Evolutionary conservation across 92 coral and sea anemone species (phyloP).

Genomic region (Actinostola sp.): DNA sequence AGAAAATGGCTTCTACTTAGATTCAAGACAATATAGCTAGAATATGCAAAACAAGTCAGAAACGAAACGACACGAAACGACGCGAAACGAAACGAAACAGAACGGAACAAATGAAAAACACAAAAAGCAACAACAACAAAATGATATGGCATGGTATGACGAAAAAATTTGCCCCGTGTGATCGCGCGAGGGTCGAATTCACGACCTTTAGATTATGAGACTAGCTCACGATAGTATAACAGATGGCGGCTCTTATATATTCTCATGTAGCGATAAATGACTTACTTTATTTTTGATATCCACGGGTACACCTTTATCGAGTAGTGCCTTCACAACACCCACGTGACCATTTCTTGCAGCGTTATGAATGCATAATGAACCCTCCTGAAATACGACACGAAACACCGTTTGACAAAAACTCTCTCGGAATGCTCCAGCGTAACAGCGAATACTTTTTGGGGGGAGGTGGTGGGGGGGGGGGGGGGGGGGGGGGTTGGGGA

Average conservation of each 20-base stretch:
- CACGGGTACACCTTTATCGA: constrained; percentile 91
- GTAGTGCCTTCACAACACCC: constrained; percentile 73
- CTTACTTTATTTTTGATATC: constrained; percentile 80
- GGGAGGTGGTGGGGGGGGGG: too few species aligned
- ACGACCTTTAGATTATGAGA: too few species aligned
- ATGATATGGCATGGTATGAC: too few species aligned
- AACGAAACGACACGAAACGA: neutral
- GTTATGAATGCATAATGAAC: constrained; percentile 81
- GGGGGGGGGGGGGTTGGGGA: too few species aligned
- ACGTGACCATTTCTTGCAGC: constrained; percentile 92
- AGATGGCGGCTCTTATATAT: too few species aligned
- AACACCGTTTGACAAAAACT: too few species aligned
- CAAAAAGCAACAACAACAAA: too few species aligned
- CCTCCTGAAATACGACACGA: constrained; percentile 52
- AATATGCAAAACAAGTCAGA: neutral
- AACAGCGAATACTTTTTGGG: too few species aligned
- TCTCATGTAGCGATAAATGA: too few species aligned
- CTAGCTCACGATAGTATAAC: too few species aligned
- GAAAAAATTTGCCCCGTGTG: constrained; percentile 80
- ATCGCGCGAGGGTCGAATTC: constrained; percentile 99
- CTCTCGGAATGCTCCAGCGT: too few species aligned
- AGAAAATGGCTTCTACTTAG: neutral
- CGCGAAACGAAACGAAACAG: too few species aligned
- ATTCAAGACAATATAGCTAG: neutral
- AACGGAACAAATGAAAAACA: constrained; percentile 24